Conservation (phyloP, 64 coral and sea anemone species). For the Actinia tenebrosa region DNA sequence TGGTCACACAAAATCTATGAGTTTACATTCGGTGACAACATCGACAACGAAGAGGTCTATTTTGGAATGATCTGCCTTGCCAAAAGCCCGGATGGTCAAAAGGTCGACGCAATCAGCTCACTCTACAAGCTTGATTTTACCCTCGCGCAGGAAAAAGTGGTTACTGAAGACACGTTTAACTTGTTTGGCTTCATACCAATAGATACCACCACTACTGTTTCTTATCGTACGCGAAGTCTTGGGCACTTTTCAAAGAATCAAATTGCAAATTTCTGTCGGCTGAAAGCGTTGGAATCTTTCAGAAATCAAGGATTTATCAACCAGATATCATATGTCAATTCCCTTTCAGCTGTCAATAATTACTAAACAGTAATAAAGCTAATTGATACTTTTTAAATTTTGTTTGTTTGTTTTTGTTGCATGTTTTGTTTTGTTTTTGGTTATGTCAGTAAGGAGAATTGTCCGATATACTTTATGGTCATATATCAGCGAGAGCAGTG, state of each 20-base stretch:
- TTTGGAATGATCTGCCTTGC: constrained; percentile 67
- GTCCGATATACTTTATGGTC: too few relatives aligned
- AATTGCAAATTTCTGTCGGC: constrained; percentile 58
- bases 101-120: constrained; percentile 54
- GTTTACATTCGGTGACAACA: constrained; percentile 57
- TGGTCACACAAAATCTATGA: constrained; percentile 52
- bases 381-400: too few relatives aligned
- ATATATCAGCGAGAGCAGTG: too few relatives aligned
- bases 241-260: constrained; percentile 51
- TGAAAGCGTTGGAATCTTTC: too few relatives aligned
- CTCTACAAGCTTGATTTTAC: constrained; percentile 67
- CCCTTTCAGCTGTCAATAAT: constrained; percentile 36
- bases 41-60: constrained; percentile 49
- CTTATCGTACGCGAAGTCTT: constrained; percentile 36
- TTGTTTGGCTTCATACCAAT: constrained; percentile 47
- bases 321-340: too few relatives aligned
- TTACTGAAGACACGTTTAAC: constrained; percentile 35
- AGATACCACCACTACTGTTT: constrained; percentile 12
- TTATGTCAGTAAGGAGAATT: too few relatives aligned
- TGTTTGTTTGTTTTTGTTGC: background rate
- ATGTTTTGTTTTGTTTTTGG: background rate
- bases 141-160: constrained; percentile 42
- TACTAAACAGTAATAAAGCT: too few relatives aligned
- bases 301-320: too few relatives aligned
- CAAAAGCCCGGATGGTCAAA: constrained; percentile 65